Conservation (phyloP, 2,888 invertebrate genomes). For the Cataglyphis albicans region DNA sequence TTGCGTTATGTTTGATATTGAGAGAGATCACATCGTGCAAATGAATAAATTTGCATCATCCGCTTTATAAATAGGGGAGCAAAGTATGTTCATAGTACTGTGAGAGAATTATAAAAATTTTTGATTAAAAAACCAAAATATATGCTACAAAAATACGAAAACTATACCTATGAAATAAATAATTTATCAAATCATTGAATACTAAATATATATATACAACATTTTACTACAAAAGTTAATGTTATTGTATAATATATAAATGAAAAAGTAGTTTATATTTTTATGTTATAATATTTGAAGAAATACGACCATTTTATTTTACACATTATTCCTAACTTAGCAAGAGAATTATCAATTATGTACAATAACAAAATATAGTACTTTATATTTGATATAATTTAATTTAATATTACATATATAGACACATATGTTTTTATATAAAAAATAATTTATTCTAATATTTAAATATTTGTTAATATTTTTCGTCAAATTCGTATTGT, state of each 20-base stretch:
- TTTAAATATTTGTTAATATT: not conserved
- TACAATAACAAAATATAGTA: not conserved
- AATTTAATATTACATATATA: not conserved
- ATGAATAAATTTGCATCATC: slow-evolving; percentile 15
- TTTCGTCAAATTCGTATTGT: not conserved
- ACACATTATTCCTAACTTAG: not conserved
- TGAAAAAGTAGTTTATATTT: not conserved
- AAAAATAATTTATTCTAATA: not conserved
- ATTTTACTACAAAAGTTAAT: not conserved
- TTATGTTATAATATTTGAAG: not conserved
- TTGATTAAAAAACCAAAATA: not conserved
- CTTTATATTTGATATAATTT: not conserved
- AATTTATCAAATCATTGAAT: not conserved
- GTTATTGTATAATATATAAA: not conserved
- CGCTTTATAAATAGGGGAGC: not conserved
- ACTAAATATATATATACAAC: not conserved
- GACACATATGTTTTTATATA: not conserved
- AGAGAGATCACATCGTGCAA: not conserved
- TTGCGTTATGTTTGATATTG: not conserved
- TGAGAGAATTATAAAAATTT: not conserved
- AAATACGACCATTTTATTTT: not conserved
- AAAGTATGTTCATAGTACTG: not conserved
- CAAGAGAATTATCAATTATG: not conserved
- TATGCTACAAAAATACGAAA: not conserved
- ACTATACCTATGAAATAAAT: not conserved